phyloP scores from a whole-genome alignment of 1,140 invertebrate genomes.

The Pantala flavescens region DNA sequence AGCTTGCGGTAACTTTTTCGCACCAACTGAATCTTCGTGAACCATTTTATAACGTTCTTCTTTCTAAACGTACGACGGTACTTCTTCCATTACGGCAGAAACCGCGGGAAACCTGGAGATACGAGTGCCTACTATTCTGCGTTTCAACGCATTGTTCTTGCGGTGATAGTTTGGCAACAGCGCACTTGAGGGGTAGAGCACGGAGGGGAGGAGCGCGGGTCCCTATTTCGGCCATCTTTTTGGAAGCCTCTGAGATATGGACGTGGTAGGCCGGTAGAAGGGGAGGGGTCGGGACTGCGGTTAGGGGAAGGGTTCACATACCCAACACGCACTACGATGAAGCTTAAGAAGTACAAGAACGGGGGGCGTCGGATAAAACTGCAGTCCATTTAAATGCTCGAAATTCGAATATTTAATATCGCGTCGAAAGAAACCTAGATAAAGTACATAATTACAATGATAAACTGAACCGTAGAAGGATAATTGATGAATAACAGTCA shows the following conservation, averaged over 20 bases:
- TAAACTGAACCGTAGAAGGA: no score
- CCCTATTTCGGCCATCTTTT: conserved; percentile 4
- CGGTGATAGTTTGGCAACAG: neutral
- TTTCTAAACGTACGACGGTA: no score
- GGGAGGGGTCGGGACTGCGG: neutral
- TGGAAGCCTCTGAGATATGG: neutral
- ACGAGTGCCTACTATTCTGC: neutral
- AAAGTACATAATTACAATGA: no score
- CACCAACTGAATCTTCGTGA: no score
- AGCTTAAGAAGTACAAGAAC: neutral
- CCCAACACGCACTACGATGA: neutral
- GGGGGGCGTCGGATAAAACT: neutral
- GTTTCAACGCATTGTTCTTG: neutral
- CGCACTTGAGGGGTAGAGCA: conserved; percentile 2
- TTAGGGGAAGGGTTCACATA: neutral
- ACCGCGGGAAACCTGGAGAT: neutral
- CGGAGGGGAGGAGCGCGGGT: neutral
- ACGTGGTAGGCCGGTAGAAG: neutral
- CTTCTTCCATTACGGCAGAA: neutral
- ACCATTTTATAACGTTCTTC: no score
- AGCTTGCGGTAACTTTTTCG: no score
- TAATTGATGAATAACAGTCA: no score
- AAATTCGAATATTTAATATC: no score
- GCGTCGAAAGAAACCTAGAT: no score
- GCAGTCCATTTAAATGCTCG: no score